A percentile compares a stretch with the other conserved stretches of the same genome.
phyloP scores from a whole-genome alignment of 2,888 invertebrate genomes.

The Prionchulus punctatus region DNA sequence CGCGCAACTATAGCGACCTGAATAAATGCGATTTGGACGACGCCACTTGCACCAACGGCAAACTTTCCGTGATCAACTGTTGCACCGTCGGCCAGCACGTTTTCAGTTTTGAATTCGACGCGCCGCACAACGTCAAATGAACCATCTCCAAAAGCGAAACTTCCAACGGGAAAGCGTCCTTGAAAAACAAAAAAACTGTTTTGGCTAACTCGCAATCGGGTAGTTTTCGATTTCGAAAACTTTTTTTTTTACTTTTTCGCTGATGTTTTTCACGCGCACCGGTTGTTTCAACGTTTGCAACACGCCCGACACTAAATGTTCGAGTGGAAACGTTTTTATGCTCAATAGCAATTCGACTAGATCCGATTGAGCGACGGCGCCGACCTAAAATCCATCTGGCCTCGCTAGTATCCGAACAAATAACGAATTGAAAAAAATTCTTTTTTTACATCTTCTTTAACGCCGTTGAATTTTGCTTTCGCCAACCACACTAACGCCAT shows the following conservation, averaged over 20 bases:
- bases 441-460: background rate
- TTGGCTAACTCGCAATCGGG: background rate
- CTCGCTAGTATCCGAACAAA: too few relatives aligned
- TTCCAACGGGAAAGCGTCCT: constrained; percentile 43
- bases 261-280: background rate
- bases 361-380: constrained; percentile 45
- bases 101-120: constrained; percentile 51
- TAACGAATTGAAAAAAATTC: too few relatives aligned
- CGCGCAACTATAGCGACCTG: background rate
- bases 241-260: background rate
- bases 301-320: constrained; percentile 51
- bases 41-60: constrained; percentile 17
- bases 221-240: background rate
- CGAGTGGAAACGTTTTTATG: constrained; percentile 64
- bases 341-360: constrained; percentile 61
- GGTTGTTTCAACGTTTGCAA: constrained; percentile 12
- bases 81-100: constrained; percentile 62
- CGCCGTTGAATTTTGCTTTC: constrained; percentile 30
- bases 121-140: constrained; percentile 46
- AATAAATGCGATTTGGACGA: background rate
- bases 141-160: constrained; percentile 66
- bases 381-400: constrained; percentile 17
- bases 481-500: constrained; percentile 70
- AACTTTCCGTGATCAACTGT: constrained; percentile 54
- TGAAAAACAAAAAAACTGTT: background rate